These are phyloP conservation scores for Drosophila mayri DNA, from an alignment of 1,140 invertebrate species.

Conservation along the genomic window DNA sequence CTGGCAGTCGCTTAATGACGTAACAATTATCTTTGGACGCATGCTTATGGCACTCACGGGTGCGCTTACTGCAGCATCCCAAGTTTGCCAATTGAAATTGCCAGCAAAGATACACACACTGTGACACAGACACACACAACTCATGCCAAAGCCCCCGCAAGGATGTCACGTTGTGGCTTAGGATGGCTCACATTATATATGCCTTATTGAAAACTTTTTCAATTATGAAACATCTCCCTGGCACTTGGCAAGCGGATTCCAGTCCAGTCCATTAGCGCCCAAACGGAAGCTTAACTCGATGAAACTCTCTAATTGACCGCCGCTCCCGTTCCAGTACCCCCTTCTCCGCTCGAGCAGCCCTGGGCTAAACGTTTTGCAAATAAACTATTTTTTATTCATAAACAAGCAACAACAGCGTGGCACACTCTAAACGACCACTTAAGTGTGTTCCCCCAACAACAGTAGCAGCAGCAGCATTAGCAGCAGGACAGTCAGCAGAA, in stretches of 20 bases:
- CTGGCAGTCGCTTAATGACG: slow-evolving; percentile 71
- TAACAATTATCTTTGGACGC: slow-evolving; percentile 80
- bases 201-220: slow-evolving; percentile 54
- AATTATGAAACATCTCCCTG: slow-evolving; percentile 44
- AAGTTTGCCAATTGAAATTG: slow-evolving; percentile 73
- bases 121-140: slow-evolving; percentile 1
- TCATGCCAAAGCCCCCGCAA: not conserved
- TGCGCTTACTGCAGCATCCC: slow-evolving; percentile 67
- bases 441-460: slow-evolving; percentile 72
- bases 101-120: slow-evolving; percentile 24
- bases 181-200: slow-evolving; percentile 44
- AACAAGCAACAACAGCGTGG: slow-evolving; percentile 72
- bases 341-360: slow-evolving; percentile 1
- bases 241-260: slow-evolving; percentile 13
- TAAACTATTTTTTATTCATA: slow-evolving; percentile 83
- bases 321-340: not conserved
- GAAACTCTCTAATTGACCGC: slow-evolving; percentile 47
- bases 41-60: slow-evolving; percentile 73
- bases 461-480: slow-evolving; percentile 31
- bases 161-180: slow-evolving; percentile 47
- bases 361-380: slow-evolving; percentile 79
- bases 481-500: slow-evolving; percentile 19
- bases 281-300: slow-evolving; percentile 46
- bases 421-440: slow-evolving; percentile 78
- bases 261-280: slow-evolving; percentile 42